Percentiles rank a stretch among this genome's conserved stretches.
phyloP scores from a whole-genome alignment of 1,140 invertebrate species.

The Drepana arcuata region DNA sequence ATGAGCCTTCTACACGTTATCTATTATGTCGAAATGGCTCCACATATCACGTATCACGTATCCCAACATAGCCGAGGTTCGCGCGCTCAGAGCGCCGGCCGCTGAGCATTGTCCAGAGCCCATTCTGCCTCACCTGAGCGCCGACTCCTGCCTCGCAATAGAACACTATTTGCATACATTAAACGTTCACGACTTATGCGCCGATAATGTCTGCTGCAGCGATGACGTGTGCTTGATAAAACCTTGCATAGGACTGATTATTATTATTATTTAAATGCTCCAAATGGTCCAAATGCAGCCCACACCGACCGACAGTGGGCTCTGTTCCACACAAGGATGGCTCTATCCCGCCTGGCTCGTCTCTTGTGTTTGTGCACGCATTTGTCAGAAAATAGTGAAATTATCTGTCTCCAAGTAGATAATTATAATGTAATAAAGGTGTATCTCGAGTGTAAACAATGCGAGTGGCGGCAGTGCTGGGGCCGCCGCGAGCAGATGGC shows the following conservation, averaged over 20 bases:
- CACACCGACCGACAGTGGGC: too few species aligned
- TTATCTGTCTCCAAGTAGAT: slow-evolving; percentile 55
- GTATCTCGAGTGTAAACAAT: slow-evolving; percentile 57
- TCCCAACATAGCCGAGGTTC: background rate
- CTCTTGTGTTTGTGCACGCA: background rate
- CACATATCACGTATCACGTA: slow-evolving; percentile 37
- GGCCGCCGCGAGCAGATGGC: slow-evolving; percentile 40
- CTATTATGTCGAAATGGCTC: slow-evolving; percentile 65
- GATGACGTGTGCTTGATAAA: too few species aligned
- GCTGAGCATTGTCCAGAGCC: too few species aligned
- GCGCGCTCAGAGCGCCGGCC: too few species aligned
- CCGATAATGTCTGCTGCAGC: too few species aligned
- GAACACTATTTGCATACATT: too few species aligned
- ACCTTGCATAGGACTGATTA: too few species aligned
- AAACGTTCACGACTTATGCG: too few species aligned
- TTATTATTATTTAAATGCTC: too few species aligned
- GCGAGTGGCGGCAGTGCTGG: slow-evolving; percentile 33
- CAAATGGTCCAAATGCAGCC: too few species aligned
- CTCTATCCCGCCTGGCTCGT: background rate
- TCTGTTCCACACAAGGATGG: background rate
- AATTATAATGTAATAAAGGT: slow-evolving; percentile 57
- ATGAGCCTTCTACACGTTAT: slow-evolving; percentile 54
- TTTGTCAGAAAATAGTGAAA: slow-evolving; percentile 11
- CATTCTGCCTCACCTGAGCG: too few species aligned
- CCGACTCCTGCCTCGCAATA: too few species aligned